phyloP scores from a whole-genome alignment of 2,888 invertebrate species.

The Cataglyphis albicans region DNA sequence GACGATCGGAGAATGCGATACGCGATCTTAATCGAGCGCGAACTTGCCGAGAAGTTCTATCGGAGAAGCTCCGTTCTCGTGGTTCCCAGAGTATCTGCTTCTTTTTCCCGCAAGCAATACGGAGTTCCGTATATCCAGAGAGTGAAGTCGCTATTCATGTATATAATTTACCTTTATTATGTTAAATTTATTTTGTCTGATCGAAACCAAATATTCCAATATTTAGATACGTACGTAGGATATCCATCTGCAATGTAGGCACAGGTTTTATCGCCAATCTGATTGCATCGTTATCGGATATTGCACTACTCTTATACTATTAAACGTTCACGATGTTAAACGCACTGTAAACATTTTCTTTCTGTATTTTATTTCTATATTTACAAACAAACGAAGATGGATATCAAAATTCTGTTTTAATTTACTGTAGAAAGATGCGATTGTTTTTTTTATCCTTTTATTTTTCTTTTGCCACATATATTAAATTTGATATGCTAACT shows the following conservation, averaged over 20 bases:
- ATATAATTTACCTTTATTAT: conserved; percentile 26
- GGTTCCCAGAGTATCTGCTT: conserved; percentile 23
- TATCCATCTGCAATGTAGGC: neutral
- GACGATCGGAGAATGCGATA: conserved; percentile 47
- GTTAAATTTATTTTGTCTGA: conserved; percentile 41
- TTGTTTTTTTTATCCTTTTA: neutral
- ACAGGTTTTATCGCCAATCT: conserved; percentile 29
- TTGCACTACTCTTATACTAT: conserved; percentile 19
- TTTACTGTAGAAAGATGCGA: neutral
- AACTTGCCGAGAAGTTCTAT: conserved; percentile 44
- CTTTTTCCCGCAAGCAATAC: neutral
- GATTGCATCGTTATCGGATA: conserved; percentile 37
- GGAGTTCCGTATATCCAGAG: neutral
- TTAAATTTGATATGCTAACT: neutral
- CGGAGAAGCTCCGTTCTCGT: conserved; percentile 8
- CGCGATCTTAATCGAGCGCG: conserved; percentile 52
- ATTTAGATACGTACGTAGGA: neutral
- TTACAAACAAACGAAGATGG: neutral
- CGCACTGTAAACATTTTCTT: conserved; percentile 11
- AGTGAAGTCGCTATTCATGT: neutral
- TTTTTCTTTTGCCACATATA: neutral
- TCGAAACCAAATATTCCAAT: conserved; percentile 39
- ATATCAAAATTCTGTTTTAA: neutral
- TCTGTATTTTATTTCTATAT: neutral
- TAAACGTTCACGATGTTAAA: conserved; percentile 10